These are phyloP conservation scores for Channa maculata DNA, from an alignment of 2,113 vertebrate genomes.

Conservation along the genomic window DNA sequence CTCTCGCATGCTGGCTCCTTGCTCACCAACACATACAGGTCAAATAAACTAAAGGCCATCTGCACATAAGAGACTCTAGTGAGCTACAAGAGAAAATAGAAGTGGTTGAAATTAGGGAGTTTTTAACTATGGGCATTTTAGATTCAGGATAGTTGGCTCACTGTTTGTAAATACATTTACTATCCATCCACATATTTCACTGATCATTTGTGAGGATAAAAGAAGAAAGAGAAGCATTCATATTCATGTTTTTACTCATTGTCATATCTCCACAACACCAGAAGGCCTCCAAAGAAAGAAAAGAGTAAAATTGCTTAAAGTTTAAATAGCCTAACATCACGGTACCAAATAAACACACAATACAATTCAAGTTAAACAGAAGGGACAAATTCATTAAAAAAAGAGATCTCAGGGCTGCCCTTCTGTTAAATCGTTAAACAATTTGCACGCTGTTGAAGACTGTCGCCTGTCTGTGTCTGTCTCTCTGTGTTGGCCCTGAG, in stretches of 20 bases:
- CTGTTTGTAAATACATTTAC: not conserved
- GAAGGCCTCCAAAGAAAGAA: not conserved
- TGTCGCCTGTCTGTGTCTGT: no score
- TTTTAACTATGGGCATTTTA: not conserved
- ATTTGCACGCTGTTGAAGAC: no score
- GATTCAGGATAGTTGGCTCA: not conserved
- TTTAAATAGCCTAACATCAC: no score
- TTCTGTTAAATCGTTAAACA: no score
- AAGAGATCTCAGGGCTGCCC: no score
- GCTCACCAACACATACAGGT: slow-evolving; percentile 17
- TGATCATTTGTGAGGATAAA: not conserved
- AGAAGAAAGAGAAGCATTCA: not conserved
- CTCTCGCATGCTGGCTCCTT: slow-evolving; percentile 1
- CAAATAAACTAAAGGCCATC: slow-evolving; percentile 3
- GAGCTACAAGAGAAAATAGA: not conserved
- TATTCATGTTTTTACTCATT: not conserved
- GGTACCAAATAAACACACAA: no score
- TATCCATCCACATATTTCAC: not conserved
- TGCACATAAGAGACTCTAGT: slow-evolving; percentile 19
- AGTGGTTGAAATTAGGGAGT: slow-evolving; percentile 10
- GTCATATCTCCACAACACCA: not conserved
- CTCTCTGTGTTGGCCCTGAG: no score
- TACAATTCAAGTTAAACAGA: no score
- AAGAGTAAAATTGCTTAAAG: no score
- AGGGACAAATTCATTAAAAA: no score